Percentiles rank a stretch among this genome's conserved stretches.
These are phyloP conservation scores for Tetragnatha montana DNA, from an alignment of 2,888 invertebrate species.

Conservation along the genomic window DNA sequence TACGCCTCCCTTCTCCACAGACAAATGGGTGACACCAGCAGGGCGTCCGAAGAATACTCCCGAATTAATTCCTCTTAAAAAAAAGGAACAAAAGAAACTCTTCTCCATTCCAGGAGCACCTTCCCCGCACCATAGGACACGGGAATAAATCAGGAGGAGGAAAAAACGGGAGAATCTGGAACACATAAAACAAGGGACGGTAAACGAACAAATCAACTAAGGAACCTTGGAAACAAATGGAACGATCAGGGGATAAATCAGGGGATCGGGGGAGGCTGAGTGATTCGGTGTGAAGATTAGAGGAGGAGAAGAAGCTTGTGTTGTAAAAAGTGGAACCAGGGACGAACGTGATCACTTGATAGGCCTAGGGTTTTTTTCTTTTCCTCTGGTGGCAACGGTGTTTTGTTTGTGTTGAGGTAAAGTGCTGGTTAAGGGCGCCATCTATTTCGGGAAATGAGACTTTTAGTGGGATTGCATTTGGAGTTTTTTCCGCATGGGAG, in stretches of 20 bases:
- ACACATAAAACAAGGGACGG: conserved; percentile 42
- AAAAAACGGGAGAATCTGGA: conserved; percentile 18
- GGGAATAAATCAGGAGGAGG: conserved; percentile 43
- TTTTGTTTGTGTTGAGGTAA: not conserved
- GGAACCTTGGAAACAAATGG: conserved; percentile 50
- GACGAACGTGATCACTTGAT: conserved; percentile 19
- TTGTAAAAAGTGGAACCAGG: not conserved
- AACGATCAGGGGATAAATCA: conserved; percentile 51
- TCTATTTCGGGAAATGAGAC: conserved; percentile 1
- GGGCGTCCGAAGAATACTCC: not conserved
- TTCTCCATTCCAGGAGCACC: conserved; percentile 16
- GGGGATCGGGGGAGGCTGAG: conserved; percentile 31
- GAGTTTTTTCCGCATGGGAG: not conserved
- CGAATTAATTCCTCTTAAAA: conserved; percentile 29
- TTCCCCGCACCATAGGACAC: conserved; percentile 9
- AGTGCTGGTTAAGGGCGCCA: not conserved
- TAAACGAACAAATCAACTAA: conserved; percentile 57
- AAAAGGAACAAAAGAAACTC: conserved; percentile 21
- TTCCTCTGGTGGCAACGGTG: not conserved
- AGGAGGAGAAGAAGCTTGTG: not conserved
- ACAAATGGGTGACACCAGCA: not conserved
- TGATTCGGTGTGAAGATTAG: conserved; percentile 43
- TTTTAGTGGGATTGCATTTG: not conserved
- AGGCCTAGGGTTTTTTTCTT: not conserved
- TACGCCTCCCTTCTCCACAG: not conserved